A percentile compares a stretch with the other conserved stretches of the same genome.
phyloP scores from a whole-genome alignment of 2,888 invertebrate species.

The Trachelus troglodyta region DNA sequence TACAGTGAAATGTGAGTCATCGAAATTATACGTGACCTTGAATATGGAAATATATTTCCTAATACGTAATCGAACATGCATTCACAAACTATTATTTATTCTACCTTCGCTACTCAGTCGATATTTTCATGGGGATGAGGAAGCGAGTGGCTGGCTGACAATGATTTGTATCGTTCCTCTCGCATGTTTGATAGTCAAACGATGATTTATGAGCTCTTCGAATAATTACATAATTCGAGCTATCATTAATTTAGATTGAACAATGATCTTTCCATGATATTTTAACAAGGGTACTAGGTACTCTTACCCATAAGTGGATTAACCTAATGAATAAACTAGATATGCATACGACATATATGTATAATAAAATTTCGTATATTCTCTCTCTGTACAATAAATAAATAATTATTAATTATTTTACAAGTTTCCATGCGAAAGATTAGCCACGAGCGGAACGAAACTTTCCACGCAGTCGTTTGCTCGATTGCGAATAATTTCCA shows the following conservation, averaged over 20 bases:
- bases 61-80: not conserved
- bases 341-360: no score
- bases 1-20: conserved; percentile 49
- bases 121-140: not conserved
- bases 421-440: not conserved
- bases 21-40: not conserved
- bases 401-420: not conserved
- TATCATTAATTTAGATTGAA: not conserved
- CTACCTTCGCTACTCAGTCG: not conserved
- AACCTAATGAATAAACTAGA: not conserved
- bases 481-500: not conserved
- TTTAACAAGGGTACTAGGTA: not conserved
- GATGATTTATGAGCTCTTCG: conserved; percentile 25
- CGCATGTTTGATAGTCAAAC: not conserved
- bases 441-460: not conserved
- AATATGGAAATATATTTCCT: not conserved
- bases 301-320: not conserved
- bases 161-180: not conserved
- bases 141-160: not conserved
- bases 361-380: not conserved
- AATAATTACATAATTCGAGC: conserved; percentile 27
- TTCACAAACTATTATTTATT: not conserved
- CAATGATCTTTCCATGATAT: not conserved
- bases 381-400: not conserved
- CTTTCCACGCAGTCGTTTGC: not conserved